Conservation (phyloP, 2,113 vertebrate genomes). For the Lutjanus erythropterus region DNA sequence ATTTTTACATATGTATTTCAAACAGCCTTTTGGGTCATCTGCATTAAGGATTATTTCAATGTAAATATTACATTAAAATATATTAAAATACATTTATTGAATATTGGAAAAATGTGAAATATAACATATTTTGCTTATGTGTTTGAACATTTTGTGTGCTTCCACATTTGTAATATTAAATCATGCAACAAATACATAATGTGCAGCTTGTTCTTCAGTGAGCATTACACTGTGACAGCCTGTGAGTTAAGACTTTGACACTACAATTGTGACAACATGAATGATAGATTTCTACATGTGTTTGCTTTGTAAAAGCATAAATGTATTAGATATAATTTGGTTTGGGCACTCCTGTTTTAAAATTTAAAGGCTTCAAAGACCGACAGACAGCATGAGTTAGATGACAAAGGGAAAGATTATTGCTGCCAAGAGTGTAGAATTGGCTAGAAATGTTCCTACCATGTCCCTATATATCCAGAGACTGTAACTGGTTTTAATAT, state of each 20-base stretch:
- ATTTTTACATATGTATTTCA: background rate
- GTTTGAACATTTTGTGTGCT: constrained; percentile 21
- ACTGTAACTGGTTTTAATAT: too few relatives aligned
- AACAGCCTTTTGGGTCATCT: background rate
- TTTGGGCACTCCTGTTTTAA: background rate
- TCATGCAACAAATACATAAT: constrained; percentile 1
- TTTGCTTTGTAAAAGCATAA: background rate
- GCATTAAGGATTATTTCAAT: background rate
- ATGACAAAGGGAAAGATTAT: background rate
- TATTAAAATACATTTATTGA: constrained; percentile 20
- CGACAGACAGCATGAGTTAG: background rate
- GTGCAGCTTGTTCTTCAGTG: constrained; percentile 27
- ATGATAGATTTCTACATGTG: constrained; percentile 1
- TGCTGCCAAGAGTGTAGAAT: too few relatives aligned
- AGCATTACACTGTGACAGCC: background rate
- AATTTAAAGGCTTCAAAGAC: background rate
- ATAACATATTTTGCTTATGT: constrained; percentile 3
- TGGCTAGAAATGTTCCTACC: too few relatives aligned
- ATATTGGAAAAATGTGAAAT: constrained; percentile 29
- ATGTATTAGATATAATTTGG: background rate
- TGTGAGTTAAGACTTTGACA: constrained; percentile 17
- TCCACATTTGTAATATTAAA: constrained; percentile 31
- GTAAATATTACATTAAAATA: constrained; percentile 16
- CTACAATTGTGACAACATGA: constrained; percentile 17
- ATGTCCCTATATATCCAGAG: too few relatives aligned